Evolutionary conservation across 1,140 invertebrate species (phyloP), one percentile per base, ranked within the genome.

Genomic region (Leptinotarsa defecta): DNA sequence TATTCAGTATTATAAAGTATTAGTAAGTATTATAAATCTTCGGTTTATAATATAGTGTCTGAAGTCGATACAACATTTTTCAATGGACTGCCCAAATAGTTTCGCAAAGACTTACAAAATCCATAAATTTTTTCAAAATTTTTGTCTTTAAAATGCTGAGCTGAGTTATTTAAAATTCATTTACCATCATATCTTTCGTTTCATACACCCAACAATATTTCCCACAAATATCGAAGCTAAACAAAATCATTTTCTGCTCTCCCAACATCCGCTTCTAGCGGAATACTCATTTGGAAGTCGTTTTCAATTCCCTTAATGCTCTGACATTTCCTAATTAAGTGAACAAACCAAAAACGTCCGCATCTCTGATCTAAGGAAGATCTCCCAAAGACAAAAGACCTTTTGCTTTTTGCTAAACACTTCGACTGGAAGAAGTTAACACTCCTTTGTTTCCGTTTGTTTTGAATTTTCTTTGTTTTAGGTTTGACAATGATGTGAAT

Each of bases 381-480:
- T 24, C 15, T n/a, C 8, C 27, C 65, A 72, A 77, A 77, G 69
- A 77, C 76, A 77, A 77, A 74, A 74, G 76, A 74, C 15, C 13
- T 5, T 19, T 43, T 49, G 48, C 65, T 77, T 71, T 72, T 27
- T 72, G 68, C 73, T 64, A 71, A 74, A 65, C 61, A 61, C 68
- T 49, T 77, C 73, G 72, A 77, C 72, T 75, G 76, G 76, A 77
- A 77, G 65, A 77, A 77, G 72, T 77, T 77, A 77, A 74, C 76
- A 63, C 62, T 52, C 65, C 67, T 70, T 73, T 75, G 68, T 68
- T 75, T 71, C 27, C 68, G 34, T 62, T 76, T 76, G 74, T 72
- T 75, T 75, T 75, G 70, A 24, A 52, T 69, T 69, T 69, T 48
- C 68, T 69, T 69, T 69, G 68, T 69, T 69, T 69, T 48, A 24